A percentile compares a stretch with the other conserved stretches of the same genome.
Conservation (phyloP, 2,113 vertebrate genomes). For the Loxodonta africana region DNA sequence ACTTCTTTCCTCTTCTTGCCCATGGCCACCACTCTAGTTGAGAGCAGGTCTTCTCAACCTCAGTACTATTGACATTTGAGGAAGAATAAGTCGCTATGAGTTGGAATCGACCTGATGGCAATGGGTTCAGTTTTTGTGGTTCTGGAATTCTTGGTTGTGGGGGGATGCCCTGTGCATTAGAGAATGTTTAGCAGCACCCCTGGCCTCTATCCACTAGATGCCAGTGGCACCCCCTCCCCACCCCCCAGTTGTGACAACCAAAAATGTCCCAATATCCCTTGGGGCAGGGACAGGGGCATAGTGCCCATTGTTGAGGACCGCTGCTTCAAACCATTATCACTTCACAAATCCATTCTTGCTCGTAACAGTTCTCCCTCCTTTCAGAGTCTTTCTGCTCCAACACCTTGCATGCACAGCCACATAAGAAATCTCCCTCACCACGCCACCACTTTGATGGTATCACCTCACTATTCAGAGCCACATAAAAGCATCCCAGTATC, state of each 20-base stretch:
- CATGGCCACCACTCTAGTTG: not conserved
- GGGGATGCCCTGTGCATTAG: not conserved
- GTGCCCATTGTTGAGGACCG: not conserved
- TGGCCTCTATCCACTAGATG: not conserved
- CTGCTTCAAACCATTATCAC: rapidly evolving
- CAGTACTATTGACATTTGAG: not conserved
- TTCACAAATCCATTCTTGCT: not conserved
- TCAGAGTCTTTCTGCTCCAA: not conserved
- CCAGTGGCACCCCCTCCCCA: not conserved
- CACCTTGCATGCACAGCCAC: not conserved
- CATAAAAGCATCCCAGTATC: not conserved
- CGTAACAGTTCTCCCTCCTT: not conserved
- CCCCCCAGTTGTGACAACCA: not conserved
- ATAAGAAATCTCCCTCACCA: rapidly evolving
- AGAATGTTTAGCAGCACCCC: not conserved
- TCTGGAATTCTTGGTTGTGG: not conserved
- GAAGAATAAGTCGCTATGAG: too few species aligned
- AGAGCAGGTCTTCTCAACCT: not conserved
- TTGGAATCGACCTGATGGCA: too few species aligned
- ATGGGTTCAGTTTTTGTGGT: too few species aligned
- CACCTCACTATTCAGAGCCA: not conserved
- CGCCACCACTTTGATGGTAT: not conserved
- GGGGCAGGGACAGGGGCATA: too few species aligned
- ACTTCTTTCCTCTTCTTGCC: not conserved
- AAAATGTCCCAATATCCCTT: not conserved